Base-by-base conservation (phyloP, 1,140 invertebrate species). In the Drosophila lacertosa region DNA sequence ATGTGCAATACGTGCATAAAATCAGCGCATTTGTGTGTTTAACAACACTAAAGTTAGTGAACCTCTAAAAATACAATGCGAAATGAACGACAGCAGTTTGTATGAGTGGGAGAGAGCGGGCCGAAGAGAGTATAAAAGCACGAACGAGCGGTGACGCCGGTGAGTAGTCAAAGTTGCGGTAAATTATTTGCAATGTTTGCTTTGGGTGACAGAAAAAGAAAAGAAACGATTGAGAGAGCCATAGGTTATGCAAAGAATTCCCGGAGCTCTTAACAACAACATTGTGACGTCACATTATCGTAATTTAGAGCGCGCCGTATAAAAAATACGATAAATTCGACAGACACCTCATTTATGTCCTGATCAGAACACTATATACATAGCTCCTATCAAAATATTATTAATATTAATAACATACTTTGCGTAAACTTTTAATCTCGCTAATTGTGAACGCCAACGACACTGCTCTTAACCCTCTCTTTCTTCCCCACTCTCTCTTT, bases 31-130 rank as follows among this genome's bases (percentile, higher is more conserved):
- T 58, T 51, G 42, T 45, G 45, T 16, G 40, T 47, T 33, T 65
- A 42, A 50, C 37, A 58, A 32, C 53, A 66, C 50, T 66, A 67
- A 59, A 33, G 53, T 72, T 72, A 72, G 63, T 72, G 68, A 72
- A 72, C 48, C 68, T 71, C 45, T 65, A 58, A 66, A 71, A 71
- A 71, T 65, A 65, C 62, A 71, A 57, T 57, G 59, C 18, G 50
- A 47, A 63, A 53, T 45, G 45, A 68, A 16, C 58, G 22, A 39
- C 10, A 45, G 18, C 48, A 45, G 11, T 29, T 13, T 51, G 63
- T 32, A 42, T 48, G 16, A 29, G 18, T 29, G 20, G 22, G 6
- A 10, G 15, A 10, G 15, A 32, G 29, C 26, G 26, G 26, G 6
- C 24, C 5, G 20, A 18, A 32, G 45, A 26, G 55, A 40, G 45